phyloP scores from a whole-genome alignment of 2,797 vertebrate genomes.

The Acomys russatus region DNA sequence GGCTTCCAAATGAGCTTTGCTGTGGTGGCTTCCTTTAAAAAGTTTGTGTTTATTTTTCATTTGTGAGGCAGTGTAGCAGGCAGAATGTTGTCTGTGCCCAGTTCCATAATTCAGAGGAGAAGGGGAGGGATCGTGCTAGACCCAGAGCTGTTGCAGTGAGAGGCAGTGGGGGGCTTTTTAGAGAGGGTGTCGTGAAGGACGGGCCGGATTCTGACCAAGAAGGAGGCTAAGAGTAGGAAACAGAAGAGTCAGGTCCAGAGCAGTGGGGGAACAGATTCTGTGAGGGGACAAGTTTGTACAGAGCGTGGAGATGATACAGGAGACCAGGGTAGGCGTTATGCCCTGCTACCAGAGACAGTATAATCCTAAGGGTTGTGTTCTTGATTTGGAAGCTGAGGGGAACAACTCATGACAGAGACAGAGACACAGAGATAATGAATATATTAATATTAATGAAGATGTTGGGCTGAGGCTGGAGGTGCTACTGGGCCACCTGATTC shows the following conservation, averaged over 20 bases:
- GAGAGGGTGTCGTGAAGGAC: not conserved
- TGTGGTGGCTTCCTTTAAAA: not conserved
- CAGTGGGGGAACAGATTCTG: not conserved
- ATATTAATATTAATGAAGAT: not conserved
- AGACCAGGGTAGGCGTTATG: rapidly evolving
- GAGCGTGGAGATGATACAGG: not conserved
- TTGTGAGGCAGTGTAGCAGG: not conserved
- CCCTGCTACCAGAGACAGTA: no score
- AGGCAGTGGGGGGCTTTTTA: not conserved
- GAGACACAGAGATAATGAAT: no score
- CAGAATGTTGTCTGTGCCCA: not conserved
- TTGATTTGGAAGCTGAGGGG: not conserved
- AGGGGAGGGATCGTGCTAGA: no score
- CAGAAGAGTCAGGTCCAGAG: not conserved
- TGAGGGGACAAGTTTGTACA: not conserved
- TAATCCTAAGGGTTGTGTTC: not conserved
- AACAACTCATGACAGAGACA: not conserved
- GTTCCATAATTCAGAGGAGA: not conserved
- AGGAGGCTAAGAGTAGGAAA: not conserved
- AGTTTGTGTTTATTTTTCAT: not conserved
- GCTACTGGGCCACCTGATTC: not conserved
- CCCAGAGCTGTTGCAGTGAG: not conserved
- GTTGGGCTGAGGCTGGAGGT: not conserved
- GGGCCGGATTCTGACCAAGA: not conserved
- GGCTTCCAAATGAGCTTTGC: not conserved